Conservation (phyloP, 2,797 vertebrate species). For the Spinibarbus caldwelli region DNA sequence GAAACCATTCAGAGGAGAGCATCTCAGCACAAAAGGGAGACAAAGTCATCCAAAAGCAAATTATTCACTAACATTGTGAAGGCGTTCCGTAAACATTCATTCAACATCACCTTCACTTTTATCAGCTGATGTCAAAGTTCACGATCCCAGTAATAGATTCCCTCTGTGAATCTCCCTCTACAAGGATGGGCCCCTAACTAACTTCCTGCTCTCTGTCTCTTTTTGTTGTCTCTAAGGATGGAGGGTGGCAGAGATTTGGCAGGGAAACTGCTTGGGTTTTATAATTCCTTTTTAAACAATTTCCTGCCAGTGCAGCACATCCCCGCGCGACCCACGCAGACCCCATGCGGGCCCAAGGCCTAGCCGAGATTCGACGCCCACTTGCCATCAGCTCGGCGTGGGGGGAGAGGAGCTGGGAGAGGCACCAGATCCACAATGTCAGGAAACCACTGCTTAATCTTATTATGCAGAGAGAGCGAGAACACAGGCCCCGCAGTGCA, state of each 20-base stretch:
- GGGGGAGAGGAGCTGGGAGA: no score
- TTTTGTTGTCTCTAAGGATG: slow-evolving; percentile 32
- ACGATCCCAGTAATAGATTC: slow-evolving; percentile 24
- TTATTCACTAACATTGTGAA: slow-evolving; percentile 4
- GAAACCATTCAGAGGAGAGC: slow-evolving; percentile 50
- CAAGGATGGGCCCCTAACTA: slow-evolving; percentile 18
- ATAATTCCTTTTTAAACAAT: slow-evolving; percentile 52
- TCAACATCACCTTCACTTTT: slow-evolving; percentile 23
- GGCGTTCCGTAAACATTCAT: neutral
- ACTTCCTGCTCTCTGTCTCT: slow-evolving; percentile 34
- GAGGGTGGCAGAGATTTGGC: slow-evolving; percentile 35
- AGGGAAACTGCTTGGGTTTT: slow-evolving; percentile 41
- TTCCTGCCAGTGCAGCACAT: slow-evolving; percentile 32
- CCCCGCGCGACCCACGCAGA: slow-evolving; percentile 46
- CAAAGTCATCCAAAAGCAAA: neutral
- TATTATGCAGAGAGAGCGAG: slow-evolving; percentile 64
- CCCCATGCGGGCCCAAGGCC: slow-evolving; percentile 38
- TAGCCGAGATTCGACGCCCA: slow-evolving; percentile 41
- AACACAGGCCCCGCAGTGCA: slow-evolving; percentile 36
- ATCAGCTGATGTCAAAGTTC: slow-evolving; percentile 26
- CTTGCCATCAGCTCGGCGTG: slow-evolving; percentile 45
- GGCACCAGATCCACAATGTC: slow-evolving; percentile 56
- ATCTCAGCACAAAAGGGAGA: slow-evolving; percentile 3
- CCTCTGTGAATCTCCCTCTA: slow-evolving; percentile 28
- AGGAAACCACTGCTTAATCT: slow-evolving; percentile 60